phyloP scores from a whole-genome alignment of 2,888 invertebrate species.

The Lasioglossum marginatum region DNA sequence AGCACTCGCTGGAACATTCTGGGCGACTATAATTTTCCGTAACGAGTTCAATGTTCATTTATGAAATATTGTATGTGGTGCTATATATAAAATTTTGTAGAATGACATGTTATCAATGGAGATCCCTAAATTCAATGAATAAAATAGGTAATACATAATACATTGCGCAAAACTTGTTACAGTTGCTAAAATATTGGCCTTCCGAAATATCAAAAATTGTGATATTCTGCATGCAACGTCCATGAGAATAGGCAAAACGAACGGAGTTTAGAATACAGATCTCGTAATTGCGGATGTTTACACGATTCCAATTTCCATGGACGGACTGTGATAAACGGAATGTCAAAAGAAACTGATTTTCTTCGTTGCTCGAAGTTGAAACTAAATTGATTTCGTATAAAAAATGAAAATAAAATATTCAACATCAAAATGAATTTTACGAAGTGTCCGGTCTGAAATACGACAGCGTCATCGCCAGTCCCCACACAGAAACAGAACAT shows the following conservation, averaged over 20 bases:
- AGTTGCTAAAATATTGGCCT: background rate
- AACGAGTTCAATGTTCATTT: background rate
- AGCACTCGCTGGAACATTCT: background rate
- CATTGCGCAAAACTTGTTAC: background rate
- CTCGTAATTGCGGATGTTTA: background rate
- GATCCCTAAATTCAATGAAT: background rate
- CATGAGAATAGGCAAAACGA: background rate
- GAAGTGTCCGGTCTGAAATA: background rate
- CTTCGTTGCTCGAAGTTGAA: background rate
- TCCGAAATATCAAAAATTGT: background rate
- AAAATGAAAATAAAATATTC: background rate
- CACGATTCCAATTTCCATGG: background rate
- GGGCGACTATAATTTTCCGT: background rate
- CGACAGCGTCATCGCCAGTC: background rate
- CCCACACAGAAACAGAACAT: background rate
- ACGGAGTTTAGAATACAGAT: background rate
- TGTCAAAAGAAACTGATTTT: background rate
- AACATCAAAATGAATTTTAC: background rate
- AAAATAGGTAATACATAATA: too few species aligned
- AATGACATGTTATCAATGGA: background rate
- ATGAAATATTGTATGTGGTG: background rate
- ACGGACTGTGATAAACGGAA: background rate
- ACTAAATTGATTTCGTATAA: too few species aligned
- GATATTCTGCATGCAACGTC: background rate
- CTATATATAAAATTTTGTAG: too few species aligned